Evolutionary conservation across 2,797 vertebrate species (phyloP).

Genomic region (Eleutherodactylus coqui): DNA sequence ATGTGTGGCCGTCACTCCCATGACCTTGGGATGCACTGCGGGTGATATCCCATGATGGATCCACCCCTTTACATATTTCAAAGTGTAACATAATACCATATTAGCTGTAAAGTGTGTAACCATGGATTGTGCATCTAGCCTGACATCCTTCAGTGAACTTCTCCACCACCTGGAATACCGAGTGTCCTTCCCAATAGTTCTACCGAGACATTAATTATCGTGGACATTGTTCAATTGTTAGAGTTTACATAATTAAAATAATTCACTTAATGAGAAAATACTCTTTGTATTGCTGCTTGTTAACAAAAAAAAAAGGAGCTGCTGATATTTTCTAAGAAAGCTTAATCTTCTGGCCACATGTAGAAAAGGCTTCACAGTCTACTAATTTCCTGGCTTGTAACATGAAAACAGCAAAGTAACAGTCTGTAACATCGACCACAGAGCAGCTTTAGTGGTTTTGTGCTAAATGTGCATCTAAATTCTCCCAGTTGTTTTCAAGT

Average conservation of each 20-base stretch:
- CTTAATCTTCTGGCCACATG: background rate
- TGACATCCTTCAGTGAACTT: too few relatives aligned
- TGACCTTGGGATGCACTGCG: too few relatives aligned
- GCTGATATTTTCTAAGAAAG: background rate
- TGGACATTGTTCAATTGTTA: background rate
- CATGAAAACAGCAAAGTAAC: background rate
- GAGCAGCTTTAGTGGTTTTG: background rate
- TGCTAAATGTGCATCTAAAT: background rate
- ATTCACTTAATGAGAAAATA: conserved; percentile 3
- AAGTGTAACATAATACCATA: too few relatives aligned
- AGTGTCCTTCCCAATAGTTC: background rate
- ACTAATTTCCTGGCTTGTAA: background rate
- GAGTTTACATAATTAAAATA: background rate
- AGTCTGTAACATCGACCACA: background rate
- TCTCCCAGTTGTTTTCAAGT: too few relatives aligned
- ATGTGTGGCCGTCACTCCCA: too few relatives aligned
- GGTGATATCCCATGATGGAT: too few relatives aligned
- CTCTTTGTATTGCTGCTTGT: conserved; percentile 1
- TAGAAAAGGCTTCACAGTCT: background rate
- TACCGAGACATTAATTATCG: background rate
- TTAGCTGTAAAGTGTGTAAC: too few relatives aligned
- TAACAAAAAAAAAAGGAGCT: background rate
- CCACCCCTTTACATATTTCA: too few relatives aligned
- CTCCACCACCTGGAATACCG: background rate
- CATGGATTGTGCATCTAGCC: too few relatives aligned